These are phyloP conservation scores for Trichechus manatus DNA, from an alignment of 2,113 vertebrate species.

Conservation along the genomic window DNA sequence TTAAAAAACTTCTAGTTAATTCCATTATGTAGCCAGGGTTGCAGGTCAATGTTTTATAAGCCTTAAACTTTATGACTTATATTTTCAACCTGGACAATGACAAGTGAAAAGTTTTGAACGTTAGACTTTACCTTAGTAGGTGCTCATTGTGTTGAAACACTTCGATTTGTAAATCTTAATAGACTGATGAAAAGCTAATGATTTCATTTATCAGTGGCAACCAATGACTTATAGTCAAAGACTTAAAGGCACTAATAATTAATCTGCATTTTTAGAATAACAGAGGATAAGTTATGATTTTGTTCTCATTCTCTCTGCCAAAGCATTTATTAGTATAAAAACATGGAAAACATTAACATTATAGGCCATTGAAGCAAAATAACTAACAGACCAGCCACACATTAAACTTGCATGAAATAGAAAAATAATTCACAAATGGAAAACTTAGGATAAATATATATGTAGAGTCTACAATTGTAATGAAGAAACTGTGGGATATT, in stretches of 20 bases:
- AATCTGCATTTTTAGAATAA: constrained; percentile 56
- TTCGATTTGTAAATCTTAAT: constrained; percentile 52
- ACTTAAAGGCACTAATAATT: neutral
- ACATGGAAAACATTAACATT: constrained; percentile 10
- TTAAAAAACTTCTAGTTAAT: constrained; percentile 40
- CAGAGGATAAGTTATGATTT: neutral
- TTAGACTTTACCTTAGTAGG: neutral
- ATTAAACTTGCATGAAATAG: constrained; percentile 39
- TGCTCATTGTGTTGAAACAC: neutral
- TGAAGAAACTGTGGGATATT: constrained; percentile 6
- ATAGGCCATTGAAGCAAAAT: constrained; percentile 37
- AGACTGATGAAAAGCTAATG: constrained; percentile 31
- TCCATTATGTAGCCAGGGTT: neutral
- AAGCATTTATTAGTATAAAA: constrained; percentile 46
- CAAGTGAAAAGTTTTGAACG: constrained; percentile 14
- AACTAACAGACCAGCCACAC: neutral
- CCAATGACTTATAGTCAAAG: neutral
- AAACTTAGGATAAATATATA: neutral
- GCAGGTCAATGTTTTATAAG: neutral
- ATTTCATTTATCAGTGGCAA: constrained; percentile 43
- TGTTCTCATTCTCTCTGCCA: constrained; percentile 38
- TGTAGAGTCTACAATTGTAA: constrained; percentile 9
- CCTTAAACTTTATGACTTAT: neutral
- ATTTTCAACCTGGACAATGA: constrained; percentile 25
- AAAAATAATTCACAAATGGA: constrained; percentile 63